These are phyloP conservation scores for Mythimna lalbum DNA, from an alignment of 2,888 invertebrate genomes.

Conservation along the genomic window DNA sequence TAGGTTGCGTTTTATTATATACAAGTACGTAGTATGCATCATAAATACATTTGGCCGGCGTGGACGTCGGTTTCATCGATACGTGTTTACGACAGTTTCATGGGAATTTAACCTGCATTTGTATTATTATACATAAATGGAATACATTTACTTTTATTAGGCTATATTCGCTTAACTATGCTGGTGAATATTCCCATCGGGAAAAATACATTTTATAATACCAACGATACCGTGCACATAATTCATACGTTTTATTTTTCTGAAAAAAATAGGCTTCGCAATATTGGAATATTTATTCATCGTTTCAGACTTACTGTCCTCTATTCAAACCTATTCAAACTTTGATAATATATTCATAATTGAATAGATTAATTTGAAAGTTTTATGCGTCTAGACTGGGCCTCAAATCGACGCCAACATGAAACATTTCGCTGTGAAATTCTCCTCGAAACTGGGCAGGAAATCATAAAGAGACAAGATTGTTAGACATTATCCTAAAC, in stretches of 20 bases:
- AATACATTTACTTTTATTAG: conserved; percentile 19
- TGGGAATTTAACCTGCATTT: conserved; percentile 33
- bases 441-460: conserved; percentile 6
- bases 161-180: neutral
- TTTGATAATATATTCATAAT: conserved; percentile 19
- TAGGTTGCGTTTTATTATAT: conserved; percentile 15
- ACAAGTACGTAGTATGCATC: conserved; percentile 1
- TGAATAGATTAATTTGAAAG: conserved; percentile 25
- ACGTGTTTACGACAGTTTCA: conserved; percentile 32
- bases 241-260: neutral
- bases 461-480: conserved; percentile 15
- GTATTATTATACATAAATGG: conserved; percentile 13
- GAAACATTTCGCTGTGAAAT: neutral
- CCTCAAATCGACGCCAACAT: conserved; percentile 17
- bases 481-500: conserved; percentile 11
- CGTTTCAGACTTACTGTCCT: conserved; percentile 9
- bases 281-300: conserved; percentile 4
- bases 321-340: conserved; percentile 9
- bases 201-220: conserved; percentile 6
- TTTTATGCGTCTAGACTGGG: conserved; percentile 33
- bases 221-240: neutral
- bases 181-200: conserved; percentile 2
- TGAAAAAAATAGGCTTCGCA: neutral
- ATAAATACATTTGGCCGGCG: conserved; percentile 23
- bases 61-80: conserved; percentile 9